These are phyloP conservation scores for Sciaenops ocellatus DNA, from an alignment of 2,797 vertebrate species.

Conservation along the genomic window DNA sequence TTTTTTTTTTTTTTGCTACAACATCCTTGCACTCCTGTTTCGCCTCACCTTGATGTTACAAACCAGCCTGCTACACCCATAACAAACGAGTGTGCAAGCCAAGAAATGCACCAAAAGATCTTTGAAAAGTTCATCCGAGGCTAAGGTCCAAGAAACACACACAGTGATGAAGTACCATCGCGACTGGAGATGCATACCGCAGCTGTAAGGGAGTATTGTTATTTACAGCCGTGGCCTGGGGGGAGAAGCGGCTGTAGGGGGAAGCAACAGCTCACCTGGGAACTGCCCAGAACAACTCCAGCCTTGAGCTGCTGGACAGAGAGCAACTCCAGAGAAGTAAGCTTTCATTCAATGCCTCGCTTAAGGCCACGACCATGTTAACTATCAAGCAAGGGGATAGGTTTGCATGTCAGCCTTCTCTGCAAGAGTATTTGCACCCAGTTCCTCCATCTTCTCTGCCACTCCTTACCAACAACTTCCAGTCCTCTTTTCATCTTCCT, in stretches of 20 bases:
- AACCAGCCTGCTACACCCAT: too few relatives aligned
- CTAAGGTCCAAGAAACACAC: slow-evolving; percentile 22
- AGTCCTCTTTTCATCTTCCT: not conserved
- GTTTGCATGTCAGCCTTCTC: not conserved
- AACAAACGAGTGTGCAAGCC: not conserved
- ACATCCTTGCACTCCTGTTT: not conserved
- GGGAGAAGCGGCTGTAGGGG: slow-evolving; percentile 20
- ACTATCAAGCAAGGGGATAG: slow-evolving; percentile 36
- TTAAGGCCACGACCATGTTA: slow-evolving; percentile 49
- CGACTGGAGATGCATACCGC: slow-evolving; percentile 26
- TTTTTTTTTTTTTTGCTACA: slow-evolving; percentile 14
- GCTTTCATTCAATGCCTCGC: slow-evolving; percentile 43
- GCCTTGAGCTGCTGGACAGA: slow-evolving; percentile 62
- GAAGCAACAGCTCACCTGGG: slow-evolving; percentile 45
- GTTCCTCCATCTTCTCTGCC: not conserved
- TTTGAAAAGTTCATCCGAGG: slow-evolving; percentile 26
- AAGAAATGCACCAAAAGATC: not conserved
- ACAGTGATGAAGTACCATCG: slow-evolving; percentile 35
- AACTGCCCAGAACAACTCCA: slow-evolving; percentile 36
- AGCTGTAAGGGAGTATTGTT: slow-evolving; percentile 42
- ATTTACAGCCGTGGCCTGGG: slow-evolving; percentile 46
- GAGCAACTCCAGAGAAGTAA: slow-evolving; percentile 33
- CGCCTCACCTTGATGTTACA: slow-evolving; percentile 4
- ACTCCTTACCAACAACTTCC: slow-evolving; percentile 14
- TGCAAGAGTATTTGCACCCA: too few relatives aligned